Evolutionary conservation across 2,113 vertebrate genomes (phyloP).

Genomic region (Hiodon alosoides): DNA sequence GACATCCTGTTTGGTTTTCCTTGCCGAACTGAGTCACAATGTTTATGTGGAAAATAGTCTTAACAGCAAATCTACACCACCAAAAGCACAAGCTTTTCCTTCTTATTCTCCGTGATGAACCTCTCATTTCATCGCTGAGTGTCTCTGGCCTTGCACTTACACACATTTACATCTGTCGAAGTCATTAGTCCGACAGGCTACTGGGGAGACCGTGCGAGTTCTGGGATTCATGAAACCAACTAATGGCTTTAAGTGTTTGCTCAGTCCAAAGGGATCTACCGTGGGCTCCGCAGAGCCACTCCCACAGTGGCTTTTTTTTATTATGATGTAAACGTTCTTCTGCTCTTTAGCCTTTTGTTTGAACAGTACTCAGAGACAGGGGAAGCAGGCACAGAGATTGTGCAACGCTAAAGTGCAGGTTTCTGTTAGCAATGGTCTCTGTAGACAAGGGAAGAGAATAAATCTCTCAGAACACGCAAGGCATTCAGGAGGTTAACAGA

Average conservation of each 20-base stretch:
- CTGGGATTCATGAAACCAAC: constrained; percentile 24
- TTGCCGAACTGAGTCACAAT: not conserved
- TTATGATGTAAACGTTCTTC: not conserved
- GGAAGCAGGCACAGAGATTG: not conserved
- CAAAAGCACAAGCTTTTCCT: no score
- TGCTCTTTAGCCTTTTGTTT: not conserved
- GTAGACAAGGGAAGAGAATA: not conserved
- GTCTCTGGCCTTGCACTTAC: constrained; percentile 19
- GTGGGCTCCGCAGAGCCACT: not conserved
- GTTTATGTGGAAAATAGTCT: not conserved
- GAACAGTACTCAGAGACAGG: not conserved
- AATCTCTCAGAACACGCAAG: not conserved
- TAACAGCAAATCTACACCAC: no score
- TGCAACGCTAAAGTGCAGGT: no score
- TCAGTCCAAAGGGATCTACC: not conserved
- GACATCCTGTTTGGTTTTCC: constrained; percentile 6
- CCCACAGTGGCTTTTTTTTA: constrained; percentile 14
- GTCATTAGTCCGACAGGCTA: constrained; percentile 41
- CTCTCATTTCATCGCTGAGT: not conserved
- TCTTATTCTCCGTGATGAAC: not conserved
- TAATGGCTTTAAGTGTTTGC: constrained; percentile 33
- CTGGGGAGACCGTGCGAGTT: constrained; percentile 21
- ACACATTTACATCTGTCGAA: constrained; percentile 47
- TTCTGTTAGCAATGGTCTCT: not conserved
- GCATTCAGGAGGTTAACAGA: not conserved